A percentile compares a stretch with the other conserved stretches of the same genome.
These are phyloP conservation scores for Lepidonotus clava DNA, from an alignment of 2,888 invertebrate species.

Conservation along the genomic window DNA sequence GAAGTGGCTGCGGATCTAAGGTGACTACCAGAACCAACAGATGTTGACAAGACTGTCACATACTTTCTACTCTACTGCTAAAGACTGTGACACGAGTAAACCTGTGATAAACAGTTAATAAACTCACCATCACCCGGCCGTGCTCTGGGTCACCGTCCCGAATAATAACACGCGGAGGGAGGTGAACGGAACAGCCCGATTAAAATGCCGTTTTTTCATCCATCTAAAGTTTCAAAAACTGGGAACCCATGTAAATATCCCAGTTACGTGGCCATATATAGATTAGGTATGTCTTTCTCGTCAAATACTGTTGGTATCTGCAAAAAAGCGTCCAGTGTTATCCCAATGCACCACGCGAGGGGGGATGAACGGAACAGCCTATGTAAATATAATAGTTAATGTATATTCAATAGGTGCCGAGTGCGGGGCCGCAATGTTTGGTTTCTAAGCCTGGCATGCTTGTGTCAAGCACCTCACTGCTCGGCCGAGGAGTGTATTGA, in stretches of 20 bases:
- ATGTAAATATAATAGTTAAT: constrained; percentile 64
- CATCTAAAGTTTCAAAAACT: constrained; percentile 48
- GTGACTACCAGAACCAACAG: neutral
- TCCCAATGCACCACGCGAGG: constrained; percentile 16
- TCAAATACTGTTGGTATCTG: neutral
- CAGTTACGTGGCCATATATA: neutral
- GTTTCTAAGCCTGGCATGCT: constrained; percentile 61
- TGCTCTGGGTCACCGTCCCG: constrained; percentile 55
- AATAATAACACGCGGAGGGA: constrained; percentile 57
- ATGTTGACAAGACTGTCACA: constrained; percentile 27
- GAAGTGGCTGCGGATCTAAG: constrained; percentile 35
- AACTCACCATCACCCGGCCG: constrained; percentile 58
- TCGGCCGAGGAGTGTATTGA: neutral
- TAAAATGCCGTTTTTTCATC: constrained; percentile 55
- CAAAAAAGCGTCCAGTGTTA: neutral
- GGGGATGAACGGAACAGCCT: constrained; percentile 60
- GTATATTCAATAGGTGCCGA: constrained; percentile 61
- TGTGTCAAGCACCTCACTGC: constrained; percentile 16
- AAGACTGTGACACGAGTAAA: constrained; percentile 31
- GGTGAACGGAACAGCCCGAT: constrained; percentile 57
- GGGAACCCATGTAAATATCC: constrained; percentile 28
- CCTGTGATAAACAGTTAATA: constrained; percentile 58
- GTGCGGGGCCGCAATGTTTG: constrained; percentile 56
- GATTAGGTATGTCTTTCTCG: neutral
- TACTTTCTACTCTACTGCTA: constrained; percentile 38